Conservation (phyloP, 2,113 vertebrate species). For the Fukomys damarensis region DNA sequence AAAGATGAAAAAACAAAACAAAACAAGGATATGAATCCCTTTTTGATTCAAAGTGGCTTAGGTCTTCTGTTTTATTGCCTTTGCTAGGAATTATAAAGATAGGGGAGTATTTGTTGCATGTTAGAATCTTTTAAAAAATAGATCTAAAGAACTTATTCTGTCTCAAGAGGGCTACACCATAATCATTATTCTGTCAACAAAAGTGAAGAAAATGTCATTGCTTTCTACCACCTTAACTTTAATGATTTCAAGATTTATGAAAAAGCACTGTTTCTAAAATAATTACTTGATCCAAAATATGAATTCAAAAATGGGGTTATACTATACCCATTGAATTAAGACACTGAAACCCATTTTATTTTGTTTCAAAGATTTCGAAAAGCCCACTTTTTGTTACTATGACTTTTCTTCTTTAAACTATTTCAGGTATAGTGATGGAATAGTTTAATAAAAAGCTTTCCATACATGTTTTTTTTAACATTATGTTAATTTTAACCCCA, state of each 20-base stretch:
- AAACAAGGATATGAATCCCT: background rate
- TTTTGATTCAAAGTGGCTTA: background rate
- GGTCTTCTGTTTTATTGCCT: conserved; percentile 21
- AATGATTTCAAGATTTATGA: background rate
- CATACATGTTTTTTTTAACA: background rate
- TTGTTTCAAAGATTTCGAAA: background rate
- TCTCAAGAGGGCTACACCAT: background rate
- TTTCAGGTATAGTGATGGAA: background rate
- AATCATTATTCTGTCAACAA: background rate
- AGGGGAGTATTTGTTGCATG: background rate
- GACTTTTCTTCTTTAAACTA: background rate
- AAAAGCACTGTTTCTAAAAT: background rate
- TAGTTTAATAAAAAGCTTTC: background rate
- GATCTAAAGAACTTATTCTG: conserved; percentile 5
- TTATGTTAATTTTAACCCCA: background rate
- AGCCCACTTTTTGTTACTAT: background rate
- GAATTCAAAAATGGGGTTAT: background rate
- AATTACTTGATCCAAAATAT: conserved; percentile 17
- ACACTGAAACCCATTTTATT: background rate
- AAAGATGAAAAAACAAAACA: background rate
- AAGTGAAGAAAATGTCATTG: background rate
- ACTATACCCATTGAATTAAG: background rate
- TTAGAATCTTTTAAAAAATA: background rate
- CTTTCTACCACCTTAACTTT: background rate
- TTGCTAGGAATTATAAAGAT: background rate